A percentile compares a stretch with the other conserved stretches of the same genome.
Conservation (phyloP, 2,888 invertebrate species). For the Lithophane ornitopus region DNA sequence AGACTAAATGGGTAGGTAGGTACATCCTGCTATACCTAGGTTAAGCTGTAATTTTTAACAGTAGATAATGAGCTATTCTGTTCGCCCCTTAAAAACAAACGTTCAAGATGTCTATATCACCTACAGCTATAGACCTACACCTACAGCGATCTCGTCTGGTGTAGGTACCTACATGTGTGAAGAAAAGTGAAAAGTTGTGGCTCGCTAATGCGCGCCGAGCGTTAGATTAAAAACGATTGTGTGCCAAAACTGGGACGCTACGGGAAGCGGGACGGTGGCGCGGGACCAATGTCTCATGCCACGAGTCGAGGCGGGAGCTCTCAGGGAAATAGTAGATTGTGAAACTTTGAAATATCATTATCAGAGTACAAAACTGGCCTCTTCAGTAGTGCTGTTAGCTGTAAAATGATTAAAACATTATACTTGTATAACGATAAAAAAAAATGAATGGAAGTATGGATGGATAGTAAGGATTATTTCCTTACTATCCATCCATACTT, state of each 20-base stretch:
- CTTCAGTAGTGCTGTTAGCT: background rate
- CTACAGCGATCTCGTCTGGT: background rate
- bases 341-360: background rate
- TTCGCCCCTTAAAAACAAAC: background rate
- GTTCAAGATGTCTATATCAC: background rate
- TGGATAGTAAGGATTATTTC: too few relatives aligned
- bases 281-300: background rate
- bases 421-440: background rate
- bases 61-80: background rate
- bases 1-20: too few relatives aligned
- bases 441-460: too few relatives aligned
- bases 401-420: background rate
- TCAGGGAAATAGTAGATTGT: background rate
- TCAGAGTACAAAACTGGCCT: background rate
- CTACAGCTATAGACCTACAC: background rate
- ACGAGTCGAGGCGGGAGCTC: background rate
- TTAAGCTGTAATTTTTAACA: background rate
- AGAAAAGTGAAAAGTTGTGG: constrained; percentile 34
- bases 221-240: constrained; percentile 40
- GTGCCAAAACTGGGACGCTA: constrained; percentile 18
- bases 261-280: background rate
- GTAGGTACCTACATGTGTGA: background rate
- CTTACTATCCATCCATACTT: too few relatives aligned
- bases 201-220: constrained; percentile 21
- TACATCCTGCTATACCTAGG: too few relatives aligned